Percentiles rank a stretch among this genome's conserved stretches.
phyloP scores from a whole-genome alignment of 2,113 vertebrate species.

The Phaetusa simplex region DNA sequence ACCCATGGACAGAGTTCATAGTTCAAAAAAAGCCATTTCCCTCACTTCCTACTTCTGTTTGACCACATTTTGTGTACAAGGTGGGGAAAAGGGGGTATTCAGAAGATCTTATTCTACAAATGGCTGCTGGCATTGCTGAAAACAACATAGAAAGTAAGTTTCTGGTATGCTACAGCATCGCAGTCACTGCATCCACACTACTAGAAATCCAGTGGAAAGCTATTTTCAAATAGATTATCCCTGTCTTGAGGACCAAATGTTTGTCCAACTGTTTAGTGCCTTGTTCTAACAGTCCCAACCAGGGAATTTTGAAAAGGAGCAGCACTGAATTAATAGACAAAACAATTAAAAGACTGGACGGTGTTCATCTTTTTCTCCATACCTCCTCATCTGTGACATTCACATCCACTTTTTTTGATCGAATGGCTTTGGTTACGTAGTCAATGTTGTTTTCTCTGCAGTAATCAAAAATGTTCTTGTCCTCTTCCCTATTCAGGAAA shows the following conservation, averaged over 20 bases:
- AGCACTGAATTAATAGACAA: neutral
- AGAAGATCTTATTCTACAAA: neutral
- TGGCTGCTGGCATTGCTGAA: neutral
- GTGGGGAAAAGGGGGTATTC: neutral
- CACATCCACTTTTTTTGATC: conserved; percentile 86
- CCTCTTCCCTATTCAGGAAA: conserved; percentile 87
- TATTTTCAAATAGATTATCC: neutral
- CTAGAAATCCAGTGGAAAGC: neutral
- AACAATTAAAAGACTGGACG: neutral
- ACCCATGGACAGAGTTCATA: neutral
- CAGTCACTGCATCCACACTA: neutral
- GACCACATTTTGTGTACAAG: neutral
- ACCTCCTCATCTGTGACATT: conserved; percentile 95
- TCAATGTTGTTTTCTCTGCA: conserved; percentile 98
- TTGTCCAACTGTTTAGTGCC: neutral
- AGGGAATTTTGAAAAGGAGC: neutral
- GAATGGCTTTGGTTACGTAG: conserved; percentile 87
- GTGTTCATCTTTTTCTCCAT: conserved; percentile 29
- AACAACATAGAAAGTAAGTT: neutral
- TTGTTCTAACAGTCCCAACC: neutral
- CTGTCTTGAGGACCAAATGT: neutral
- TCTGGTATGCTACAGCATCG: neutral
- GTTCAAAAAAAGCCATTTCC: neutral
- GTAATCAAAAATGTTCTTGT: conserved; percentile 98
- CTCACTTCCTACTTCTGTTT: neutral